A percentile compares a stretch with the other conserved stretches of the same genome.
Evolutionary conservation across 2,888 invertebrate genomes (phyloP).

Genomic region (Phortica magna): DNA sequence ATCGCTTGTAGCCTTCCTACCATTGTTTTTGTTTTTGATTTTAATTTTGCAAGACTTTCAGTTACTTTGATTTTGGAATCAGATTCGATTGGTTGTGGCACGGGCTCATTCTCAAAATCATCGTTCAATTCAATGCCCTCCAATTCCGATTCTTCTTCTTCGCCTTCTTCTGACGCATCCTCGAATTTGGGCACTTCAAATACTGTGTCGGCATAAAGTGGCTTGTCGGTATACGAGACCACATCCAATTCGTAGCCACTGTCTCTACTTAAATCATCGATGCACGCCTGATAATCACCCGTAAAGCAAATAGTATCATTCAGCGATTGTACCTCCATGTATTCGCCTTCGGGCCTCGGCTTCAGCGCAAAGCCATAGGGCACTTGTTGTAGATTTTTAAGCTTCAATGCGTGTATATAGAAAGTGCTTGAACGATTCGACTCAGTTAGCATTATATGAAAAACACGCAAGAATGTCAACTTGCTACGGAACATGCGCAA

Average conservation of each 20-base stretch:
- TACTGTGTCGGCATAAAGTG: not conserved
- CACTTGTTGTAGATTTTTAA: conserved; percentile 55
- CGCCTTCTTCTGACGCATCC: not conserved
- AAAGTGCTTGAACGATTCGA: conserved; percentile 63
- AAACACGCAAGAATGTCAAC: conserved; percentile 63
- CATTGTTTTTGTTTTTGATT: no score
- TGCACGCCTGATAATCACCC: conserved; percentile 48
- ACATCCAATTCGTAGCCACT: conserved; percentile 65
- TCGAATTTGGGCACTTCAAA: not conserved
- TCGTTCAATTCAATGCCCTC: not conserved
- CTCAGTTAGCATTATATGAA: conserved; percentile 69
- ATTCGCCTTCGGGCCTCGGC: conserved; percentile 21
- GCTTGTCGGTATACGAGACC: conserved; percentile 30
- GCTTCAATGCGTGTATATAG: conserved; percentile 59
- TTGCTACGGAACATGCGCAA: conserved; percentile 73
- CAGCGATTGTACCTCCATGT: conserved; percentile 55
- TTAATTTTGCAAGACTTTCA: no score
- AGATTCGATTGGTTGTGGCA: no score
- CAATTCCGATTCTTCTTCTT: not conserved
- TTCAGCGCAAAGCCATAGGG: conserved; percentile 42
- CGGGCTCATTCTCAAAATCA: no score
- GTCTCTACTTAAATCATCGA: conserved; percentile 48
- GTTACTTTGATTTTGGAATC: no score
- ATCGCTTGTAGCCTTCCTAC: no score
- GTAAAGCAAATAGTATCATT: conserved; percentile 66